Percentiles rank a stretch among this genome's conserved stretches.
Evolutionary conservation across 2,888 invertebrate genomes (phyloP).

Genomic region (Watsonalla cultraria): DNA sequence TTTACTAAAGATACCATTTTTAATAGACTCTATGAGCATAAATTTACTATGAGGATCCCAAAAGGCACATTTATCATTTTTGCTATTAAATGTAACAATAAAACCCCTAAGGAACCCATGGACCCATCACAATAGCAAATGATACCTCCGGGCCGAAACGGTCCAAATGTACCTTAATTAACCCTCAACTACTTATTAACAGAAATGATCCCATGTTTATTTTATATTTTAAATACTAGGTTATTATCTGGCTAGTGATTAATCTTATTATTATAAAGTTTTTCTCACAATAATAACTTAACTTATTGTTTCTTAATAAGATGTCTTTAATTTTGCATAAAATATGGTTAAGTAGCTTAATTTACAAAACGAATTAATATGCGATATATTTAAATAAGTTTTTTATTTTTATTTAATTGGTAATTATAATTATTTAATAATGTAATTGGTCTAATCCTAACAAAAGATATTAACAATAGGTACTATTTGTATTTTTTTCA

Average conservation of each 20-base stretch:
- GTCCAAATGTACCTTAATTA: constrained; percentile 72
- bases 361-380: too few species aligned
- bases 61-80: constrained; percentile 74
- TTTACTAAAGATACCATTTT: not conserved
- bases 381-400: too few species aligned
- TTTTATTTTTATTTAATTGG: too few species aligned
- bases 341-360: too few species aligned
- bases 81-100: constrained; percentile 70
- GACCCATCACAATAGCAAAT: constrained; percentile 74
- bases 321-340: too few species aligned
- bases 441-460: too few species aligned
- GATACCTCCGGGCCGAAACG: constrained; percentile 66
- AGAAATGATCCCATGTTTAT: constrained; percentile 53
- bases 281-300: not conserved
- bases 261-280: not conserved
- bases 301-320: not conserved
- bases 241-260: constrained; percentile 17
- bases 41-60: constrained; percentile 50
- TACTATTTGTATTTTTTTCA: too few species aligned
- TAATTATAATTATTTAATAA: too few species aligned
- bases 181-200: constrained; percentile 64
- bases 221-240: constrained; percentile 26
- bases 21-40: constrained; percentile 18
- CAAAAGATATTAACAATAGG: too few species aligned
- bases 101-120: constrained; percentile 70